Percentiles rank a stretch among this genome's conserved stretches.
Conservation (phyloP, 2,113 vertebrate genomes). For the Alethe castanea region DNA sequence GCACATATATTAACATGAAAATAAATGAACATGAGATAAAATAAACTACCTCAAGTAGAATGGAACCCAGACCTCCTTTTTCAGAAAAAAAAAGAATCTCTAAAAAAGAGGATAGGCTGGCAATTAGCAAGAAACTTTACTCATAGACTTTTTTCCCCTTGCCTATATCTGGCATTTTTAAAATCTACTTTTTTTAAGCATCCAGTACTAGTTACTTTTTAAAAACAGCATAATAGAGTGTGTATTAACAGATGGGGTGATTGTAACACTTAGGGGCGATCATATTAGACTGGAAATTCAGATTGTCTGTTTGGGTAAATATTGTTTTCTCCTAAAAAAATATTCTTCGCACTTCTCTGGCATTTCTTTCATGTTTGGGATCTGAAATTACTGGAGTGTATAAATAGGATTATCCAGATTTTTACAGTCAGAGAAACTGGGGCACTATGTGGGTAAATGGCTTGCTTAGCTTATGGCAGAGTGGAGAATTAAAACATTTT, state of each 20-base stretch:
- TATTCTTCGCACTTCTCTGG: neutral
- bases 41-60: neutral
- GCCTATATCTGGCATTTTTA: neutral
- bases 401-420: constrained; percentile 11
- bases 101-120: neutral
- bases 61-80: neutral
- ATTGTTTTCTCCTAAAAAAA: neutral
- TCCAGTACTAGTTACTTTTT: neutral
- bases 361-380: neutral
- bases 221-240: neutral
- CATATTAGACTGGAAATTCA: neutral
- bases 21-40: neutral
- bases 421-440: neutral
- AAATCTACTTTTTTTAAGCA: neutral
- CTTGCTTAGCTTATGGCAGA: neutral
- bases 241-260: neutral
- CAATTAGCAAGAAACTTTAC: neutral
- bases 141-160: neutral
- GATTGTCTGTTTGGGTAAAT: neutral
- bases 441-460: neutral
- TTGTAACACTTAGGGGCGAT: neutral
- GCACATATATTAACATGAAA: neutral
- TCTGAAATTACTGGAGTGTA: neutral
- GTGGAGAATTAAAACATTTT: neutral
- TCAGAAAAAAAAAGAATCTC: accelerated